Evolutionary conservation across 1,140 invertebrate species (phyloP).

Genomic region (Drosophila erecta): DNA sequence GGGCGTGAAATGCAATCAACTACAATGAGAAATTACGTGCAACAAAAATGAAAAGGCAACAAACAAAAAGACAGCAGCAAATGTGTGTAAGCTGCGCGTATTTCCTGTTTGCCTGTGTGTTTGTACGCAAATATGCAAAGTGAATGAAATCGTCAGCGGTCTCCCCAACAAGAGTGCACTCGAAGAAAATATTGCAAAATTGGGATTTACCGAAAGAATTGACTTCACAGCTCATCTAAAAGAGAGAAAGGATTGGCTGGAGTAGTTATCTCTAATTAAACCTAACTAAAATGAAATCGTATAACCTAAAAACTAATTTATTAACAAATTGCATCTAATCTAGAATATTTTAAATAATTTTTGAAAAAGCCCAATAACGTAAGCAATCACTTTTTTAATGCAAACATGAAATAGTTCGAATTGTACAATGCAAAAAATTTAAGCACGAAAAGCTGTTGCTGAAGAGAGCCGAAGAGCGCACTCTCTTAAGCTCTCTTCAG

Average conservation of each 20-base stretch:
- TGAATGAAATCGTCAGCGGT: slow-evolving; percentile 63
- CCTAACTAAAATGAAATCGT: too few relatives aligned
- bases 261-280: too few relatives aligned
- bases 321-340: too few relatives aligned
- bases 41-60: slow-evolving; percentile 29
- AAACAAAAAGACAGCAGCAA: slow-evolving; percentile 36
- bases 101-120: slow-evolving; percentile 63
- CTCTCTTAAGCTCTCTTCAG: slow-evolving; percentile 27
- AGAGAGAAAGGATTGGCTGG: too few relatives aligned
- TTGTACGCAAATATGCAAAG: slow-evolving; percentile 41
- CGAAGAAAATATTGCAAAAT: background rate
- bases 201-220: too few relatives aligned
- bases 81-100: slow-evolving; percentile 61
- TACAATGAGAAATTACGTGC: slow-evolving; percentile 76
- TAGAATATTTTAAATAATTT: too few relatives aligned
- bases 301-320: too few relatives aligned
- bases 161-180: slow-evolving; percentile 24
- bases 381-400: background rate
- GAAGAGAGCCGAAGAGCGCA: slow-evolving; percentile 33
- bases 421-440: slow-evolving; percentile 37
- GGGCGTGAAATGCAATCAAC: slow-evolving; percentile 69
- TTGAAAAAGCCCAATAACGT: too few relatives aligned
- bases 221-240: too few relatives aligned
- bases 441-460: slow-evolving; percentile 5
- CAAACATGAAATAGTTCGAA: slow-evolving; percentile 23